phyloP scores from a whole-genome alignment of 2,113 vertebrate species.

The Tapirus terrestris region DNA sequence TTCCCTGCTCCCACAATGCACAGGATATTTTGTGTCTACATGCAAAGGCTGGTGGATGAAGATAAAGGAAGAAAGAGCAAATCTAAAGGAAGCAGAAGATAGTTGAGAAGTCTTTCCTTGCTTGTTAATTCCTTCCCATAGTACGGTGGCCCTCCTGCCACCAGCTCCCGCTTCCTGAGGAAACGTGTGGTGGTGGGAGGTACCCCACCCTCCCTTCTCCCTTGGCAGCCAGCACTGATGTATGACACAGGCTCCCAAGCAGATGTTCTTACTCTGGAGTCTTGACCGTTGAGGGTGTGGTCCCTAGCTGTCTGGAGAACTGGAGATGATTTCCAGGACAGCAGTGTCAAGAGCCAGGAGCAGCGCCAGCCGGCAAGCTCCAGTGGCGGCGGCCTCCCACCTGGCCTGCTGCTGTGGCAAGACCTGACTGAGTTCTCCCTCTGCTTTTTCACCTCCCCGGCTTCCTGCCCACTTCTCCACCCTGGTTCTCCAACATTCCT shows the following conservation, averaged over 20 bases:
- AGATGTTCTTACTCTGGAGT: neutral
- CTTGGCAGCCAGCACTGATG: neutral
- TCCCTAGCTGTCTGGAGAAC: neutral
- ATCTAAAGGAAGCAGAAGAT: neutral
- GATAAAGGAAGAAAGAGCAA: neutral
- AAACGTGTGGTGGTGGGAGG: neutral
- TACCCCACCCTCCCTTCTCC: neutral
- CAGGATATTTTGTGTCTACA: neutral
- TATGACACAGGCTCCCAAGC: neutral
- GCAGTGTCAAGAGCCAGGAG: neutral
- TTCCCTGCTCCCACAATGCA: neutral
- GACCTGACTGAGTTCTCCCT: neutral
- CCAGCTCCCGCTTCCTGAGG: neutral
- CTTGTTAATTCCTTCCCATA: neutral
- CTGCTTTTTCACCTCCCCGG: too few species aligned
- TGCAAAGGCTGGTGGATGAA: neutral
- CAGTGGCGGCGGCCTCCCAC: neutral
- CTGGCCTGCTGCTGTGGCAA: too few species aligned
- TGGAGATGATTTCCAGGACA: neutral
- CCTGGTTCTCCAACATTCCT: neutral
- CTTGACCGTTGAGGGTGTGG: neutral
- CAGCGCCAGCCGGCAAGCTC: neutral
- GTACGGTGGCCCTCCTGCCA: rapidly evolving
- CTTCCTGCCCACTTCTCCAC: neutral
- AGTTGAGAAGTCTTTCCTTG: neutral